Evolutionary conservation across 2,797 vertebrate genomes (phyloP).

Genomic region (Alfaro cultratus): DNA sequence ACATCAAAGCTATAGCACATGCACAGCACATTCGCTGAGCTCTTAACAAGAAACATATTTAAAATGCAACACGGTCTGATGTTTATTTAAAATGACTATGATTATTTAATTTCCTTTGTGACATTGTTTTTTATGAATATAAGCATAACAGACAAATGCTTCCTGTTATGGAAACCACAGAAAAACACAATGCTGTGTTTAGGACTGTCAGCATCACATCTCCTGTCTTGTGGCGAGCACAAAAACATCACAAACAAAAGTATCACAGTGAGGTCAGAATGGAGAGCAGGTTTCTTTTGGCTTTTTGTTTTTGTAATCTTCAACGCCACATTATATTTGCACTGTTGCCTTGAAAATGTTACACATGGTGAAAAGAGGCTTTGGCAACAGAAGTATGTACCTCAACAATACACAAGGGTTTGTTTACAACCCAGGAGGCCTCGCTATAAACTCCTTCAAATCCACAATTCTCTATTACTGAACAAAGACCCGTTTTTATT

Average conservation of each 20-base stretch:
- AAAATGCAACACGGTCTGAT: slow-evolving; percentile 25
- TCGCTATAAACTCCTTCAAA: slow-evolving; percentile 69
- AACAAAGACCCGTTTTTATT: slow-evolving; percentile 48
- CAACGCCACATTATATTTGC: slow-evolving; percentile 66
- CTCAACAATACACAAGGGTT: slow-evolving; percentile 74
- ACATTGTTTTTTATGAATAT: slow-evolving; percentile 45
- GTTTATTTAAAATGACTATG: slow-evolving; percentile 42
- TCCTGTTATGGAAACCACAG: slow-evolving; percentile 42
- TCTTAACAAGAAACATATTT: slow-evolving; percentile 67
- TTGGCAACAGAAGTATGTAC: slow-evolving; percentile 69
- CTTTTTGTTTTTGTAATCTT: slow-evolving; percentile 69
- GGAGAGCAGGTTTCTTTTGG: slow-evolving; percentile 63
- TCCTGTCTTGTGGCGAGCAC: slow-evolving; percentile 23
- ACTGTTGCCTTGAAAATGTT: slow-evolving; percentile 69
- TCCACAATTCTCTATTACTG: slow-evolving; percentile 40
- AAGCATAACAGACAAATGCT: slow-evolving; percentile 54
- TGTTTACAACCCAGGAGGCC: slow-evolving; percentile 76
- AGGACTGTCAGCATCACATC: slow-evolving; percentile 40
- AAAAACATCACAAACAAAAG: slow-evolving; percentile 55
- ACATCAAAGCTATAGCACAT: slow-evolving; percentile 63
- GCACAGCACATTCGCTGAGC: slow-evolving; percentile 52
- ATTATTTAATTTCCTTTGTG: slow-evolving; percentile 56
- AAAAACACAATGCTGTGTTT: slow-evolving; percentile 34
- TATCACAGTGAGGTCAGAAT: slow-evolving; percentile 55
- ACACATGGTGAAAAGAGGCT: slow-evolving; percentile 60